phyloP scores from a whole-genome alignment of 1,140 invertebrate species.

The Arctopsyche grandis region DNA sequence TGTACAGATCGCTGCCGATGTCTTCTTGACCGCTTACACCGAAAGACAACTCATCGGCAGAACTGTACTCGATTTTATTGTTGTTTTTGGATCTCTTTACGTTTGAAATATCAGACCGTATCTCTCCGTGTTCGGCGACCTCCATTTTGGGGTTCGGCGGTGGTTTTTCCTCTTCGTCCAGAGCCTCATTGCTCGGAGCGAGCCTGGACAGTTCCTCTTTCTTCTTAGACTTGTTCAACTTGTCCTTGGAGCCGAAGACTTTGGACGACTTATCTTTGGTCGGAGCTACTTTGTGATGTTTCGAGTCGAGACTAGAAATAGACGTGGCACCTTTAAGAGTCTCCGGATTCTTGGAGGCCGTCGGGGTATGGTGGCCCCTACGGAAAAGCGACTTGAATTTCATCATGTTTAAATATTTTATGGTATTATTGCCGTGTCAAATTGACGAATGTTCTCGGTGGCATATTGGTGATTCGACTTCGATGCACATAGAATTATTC shows the following conservation, averaged over 20 bases:
- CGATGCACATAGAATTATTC: background rate
- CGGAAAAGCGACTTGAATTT: slow-evolving; percentile 85
- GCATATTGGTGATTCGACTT: background rate
- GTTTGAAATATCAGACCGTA: slow-evolving; percentile 38
- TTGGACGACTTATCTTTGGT: slow-evolving; percentile 63
- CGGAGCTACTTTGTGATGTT: slow-evolving; percentile 68
- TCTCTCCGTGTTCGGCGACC: slow-evolving; percentile 18
- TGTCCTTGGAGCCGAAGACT: slow-evolving; percentile 65
- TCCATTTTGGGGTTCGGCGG: slow-evolving; percentile 35
- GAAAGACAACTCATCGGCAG: slow-evolving; percentile 43
- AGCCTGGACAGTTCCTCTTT: slow-evolving; percentile 56
- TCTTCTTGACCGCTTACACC: background rate
- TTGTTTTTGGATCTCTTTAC: slow-evolving; percentile 47
- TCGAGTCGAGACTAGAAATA: slow-evolving; percentile 66
- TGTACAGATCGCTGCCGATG: slow-evolving; percentile 1
- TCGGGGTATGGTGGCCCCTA: slow-evolving; percentile 71
- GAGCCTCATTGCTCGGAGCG: slow-evolving; percentile 46
- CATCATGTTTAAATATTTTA: slow-evolving; percentile 72
- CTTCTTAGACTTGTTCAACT: slow-evolving; percentile 63
- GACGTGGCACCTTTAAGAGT: slow-evolving; percentile 64
- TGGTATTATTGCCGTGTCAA: background rate
- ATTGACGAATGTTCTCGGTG: background rate
- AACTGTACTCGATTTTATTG: slow-evolving; percentile 49
- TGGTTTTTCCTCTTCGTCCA: slow-evolving; percentile 44
- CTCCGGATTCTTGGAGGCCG: slow-evolving; percentile 62